phyloP scores from a whole-genome alignment of 2,113 vertebrate genomes.

The western clawed frog (Xenopus tropicalis) region DNA sequence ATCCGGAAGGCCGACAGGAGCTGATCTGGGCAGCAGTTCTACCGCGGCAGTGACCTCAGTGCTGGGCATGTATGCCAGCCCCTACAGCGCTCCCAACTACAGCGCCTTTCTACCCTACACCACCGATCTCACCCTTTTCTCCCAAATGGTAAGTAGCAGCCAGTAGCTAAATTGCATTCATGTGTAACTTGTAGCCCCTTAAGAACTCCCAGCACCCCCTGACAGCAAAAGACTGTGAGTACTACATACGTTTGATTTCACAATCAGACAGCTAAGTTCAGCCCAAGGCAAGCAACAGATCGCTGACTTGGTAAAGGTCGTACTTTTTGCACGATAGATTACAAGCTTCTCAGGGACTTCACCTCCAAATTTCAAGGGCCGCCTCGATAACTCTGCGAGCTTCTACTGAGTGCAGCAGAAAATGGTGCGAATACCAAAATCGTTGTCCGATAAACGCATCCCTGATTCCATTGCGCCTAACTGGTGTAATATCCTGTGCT shows the following conservation, averaged over 20 bases:
- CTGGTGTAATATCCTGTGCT: no score
- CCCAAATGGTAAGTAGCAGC: slow-evolving; percentile 86
- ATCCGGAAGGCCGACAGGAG: slow-evolving; percentile 61
- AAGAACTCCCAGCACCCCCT: no score
- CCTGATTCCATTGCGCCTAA: no score
- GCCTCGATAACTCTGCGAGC: no score
- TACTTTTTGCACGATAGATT: not conserved
- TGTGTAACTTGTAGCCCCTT: no score
- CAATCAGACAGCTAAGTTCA: no score
- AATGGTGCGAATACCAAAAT: no score
- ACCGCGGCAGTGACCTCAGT: slow-evolving; percentile 85
- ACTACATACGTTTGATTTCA: no score
- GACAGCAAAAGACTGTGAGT: no score
- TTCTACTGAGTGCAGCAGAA: no score
- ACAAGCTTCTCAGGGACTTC: not conserved
- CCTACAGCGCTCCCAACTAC: slow-evolving; percentile 90
- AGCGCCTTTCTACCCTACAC: slow-evolving; percentile 95
- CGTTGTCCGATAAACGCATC: no score
- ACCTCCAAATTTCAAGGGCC: not conserved
- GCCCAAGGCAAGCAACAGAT: not conserved
- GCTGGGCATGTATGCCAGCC: slow-evolving; percentile 91
- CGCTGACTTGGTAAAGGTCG: not conserved
- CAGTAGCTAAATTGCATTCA: not conserved
- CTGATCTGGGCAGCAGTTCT: slow-evolving; percentile 69
- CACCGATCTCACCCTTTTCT: slow-evolving; percentile 92